These are phyloP conservation scores for Leptinotarsa peninsularis DNA, from an alignment of 2,888 invertebrate species.

Conservation along the genomic window DNA sequence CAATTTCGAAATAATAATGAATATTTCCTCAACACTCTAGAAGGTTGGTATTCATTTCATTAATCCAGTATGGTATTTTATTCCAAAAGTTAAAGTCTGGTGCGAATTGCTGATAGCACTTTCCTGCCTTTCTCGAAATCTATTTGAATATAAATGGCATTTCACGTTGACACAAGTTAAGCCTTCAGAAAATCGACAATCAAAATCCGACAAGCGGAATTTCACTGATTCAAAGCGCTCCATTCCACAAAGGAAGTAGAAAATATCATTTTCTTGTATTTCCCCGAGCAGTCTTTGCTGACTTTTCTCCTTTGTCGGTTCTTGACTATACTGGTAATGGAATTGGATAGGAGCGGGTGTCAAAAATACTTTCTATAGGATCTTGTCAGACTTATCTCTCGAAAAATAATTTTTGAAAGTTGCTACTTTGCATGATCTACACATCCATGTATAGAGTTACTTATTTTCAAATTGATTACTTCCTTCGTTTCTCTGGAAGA, in stretches of 20 bases:
- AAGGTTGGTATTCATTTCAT: no score
- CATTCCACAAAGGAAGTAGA: slow-evolving; percentile 1
- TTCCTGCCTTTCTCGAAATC: slow-evolving; percentile 23
- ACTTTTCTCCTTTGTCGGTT: background rate
- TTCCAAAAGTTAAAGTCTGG: background rate
- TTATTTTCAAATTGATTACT: no score
- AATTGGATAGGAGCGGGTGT: no score
- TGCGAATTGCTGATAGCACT: background rate
- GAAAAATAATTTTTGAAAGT: no score
- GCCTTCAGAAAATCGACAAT: slow-evolving; percentile 6
- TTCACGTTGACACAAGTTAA: slow-evolving; percentile 34
- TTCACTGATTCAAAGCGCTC: background rate
- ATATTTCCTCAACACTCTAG: no score
- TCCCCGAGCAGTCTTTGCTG: background rate
- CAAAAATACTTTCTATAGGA: no score
- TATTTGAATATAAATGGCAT: slow-evolving; percentile 33
- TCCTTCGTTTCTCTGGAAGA: no score
- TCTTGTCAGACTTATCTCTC: no score
- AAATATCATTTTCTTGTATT: slow-evolving; percentile 7
- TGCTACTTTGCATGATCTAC: no score
- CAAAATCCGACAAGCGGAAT: background rate
- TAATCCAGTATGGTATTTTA: no score
- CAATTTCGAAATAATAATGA: no score
- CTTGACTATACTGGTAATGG: background rate
- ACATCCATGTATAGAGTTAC: no score